phyloP scores from a whole-genome alignment of 2,888 invertebrate species.

The Sclerodermus sp. region DNA sequence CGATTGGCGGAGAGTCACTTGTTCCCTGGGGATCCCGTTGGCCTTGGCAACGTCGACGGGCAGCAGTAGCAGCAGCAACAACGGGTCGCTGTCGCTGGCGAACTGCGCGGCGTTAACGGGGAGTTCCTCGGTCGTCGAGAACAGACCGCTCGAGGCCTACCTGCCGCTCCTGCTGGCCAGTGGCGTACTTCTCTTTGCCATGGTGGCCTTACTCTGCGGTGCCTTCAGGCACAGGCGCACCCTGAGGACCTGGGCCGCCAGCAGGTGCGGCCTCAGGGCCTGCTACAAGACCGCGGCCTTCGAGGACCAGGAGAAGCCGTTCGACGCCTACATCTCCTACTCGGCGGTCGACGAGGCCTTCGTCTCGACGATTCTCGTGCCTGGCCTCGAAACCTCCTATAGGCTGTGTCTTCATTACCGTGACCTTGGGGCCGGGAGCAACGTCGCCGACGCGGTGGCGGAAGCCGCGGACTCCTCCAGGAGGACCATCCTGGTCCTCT shows the following conservation, averaged over 20 bases:
- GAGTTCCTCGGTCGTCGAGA: conserved; percentile 72
- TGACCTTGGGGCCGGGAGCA: conserved; percentile 85
- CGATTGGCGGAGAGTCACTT: conserved; percentile 76
- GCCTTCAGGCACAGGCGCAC: conserved; percentile 81
- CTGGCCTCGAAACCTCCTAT: conserved; percentile 84
- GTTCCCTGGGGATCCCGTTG: conserved; percentile 71
- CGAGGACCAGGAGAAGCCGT: conserved; percentile 75
- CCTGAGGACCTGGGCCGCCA: conserved; percentile 82
- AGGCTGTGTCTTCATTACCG: conserved; percentile 89
- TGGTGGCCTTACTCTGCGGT: conserved; percentile 76
- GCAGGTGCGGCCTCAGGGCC: conserved; percentile 81
- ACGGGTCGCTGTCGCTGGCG: conserved; percentile 75
- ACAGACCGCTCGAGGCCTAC: conserved; percentile 80
- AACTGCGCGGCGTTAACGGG: conserved; percentile 75
- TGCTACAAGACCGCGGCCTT: conserved; percentile 86
- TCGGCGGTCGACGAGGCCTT: conserved; percentile 91
- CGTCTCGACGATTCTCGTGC: conserved; percentile 84
- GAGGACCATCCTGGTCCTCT: conserved; percentile 85
- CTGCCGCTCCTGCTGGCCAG: conserved; percentile 77
- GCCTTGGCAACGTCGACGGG: conserved; percentile 69
- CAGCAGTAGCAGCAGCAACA: too few relatives aligned
- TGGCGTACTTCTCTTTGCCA: conserved; percentile 75
- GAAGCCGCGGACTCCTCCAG: conserved; percentile 90
- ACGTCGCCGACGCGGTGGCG: conserved; percentile 89
- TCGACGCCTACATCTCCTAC: conserved; percentile 95